phyloP scores from a whole-genome alignment of 2,113 vertebrate genomes.

The Pangasianodon hypophthalmus region DNA sequence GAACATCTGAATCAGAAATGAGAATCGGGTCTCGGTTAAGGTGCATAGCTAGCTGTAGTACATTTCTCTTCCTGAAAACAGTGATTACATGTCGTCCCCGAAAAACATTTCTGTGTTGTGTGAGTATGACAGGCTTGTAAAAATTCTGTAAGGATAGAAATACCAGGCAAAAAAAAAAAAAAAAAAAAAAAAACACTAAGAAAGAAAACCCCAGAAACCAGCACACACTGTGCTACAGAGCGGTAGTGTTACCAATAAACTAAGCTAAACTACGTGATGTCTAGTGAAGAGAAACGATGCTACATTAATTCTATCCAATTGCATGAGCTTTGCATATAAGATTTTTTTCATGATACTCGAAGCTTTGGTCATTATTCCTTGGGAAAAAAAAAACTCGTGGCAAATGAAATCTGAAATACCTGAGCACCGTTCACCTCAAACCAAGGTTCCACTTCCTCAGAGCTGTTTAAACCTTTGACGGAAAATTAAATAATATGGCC shows the following conservation, averaged over 20 bases:
- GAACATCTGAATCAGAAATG: not conserved
- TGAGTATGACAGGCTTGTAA: constrained; percentile 46
- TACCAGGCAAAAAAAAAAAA: not conserved
- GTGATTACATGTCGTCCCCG: constrained; percentile 57
- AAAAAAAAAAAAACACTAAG: not conserved
- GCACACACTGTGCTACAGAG: constrained; percentile 8
- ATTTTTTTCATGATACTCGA: constrained; percentile 58
- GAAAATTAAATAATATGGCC: constrained; percentile 81
- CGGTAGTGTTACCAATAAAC: constrained; percentile 29
- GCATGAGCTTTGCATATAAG: constrained; percentile 72
- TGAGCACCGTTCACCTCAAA: constrained; percentile 66
- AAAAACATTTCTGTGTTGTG: constrained; percentile 44
- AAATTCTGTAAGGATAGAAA: constrained; percentile 11
- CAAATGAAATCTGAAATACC: constrained; percentile 50
- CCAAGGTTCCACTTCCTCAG: constrained; percentile 77
- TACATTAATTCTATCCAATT: constrained; percentile 68
- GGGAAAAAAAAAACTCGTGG: constrained; percentile 47
- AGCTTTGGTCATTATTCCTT: constrained; percentile 76
- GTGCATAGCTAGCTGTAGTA: constrained; percentile 76
- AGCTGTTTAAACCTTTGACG: constrained; percentile 73
- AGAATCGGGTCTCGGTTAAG: constrained; percentile 68
- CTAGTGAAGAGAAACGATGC: constrained; percentile 44
- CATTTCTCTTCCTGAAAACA: constrained; percentile 67
- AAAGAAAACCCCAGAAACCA: not conserved
- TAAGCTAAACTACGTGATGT: not conserved